Base-by-base conservation (phyloP, 1,140 invertebrate genomes). In the Marisa cornuarietis region DNA sequence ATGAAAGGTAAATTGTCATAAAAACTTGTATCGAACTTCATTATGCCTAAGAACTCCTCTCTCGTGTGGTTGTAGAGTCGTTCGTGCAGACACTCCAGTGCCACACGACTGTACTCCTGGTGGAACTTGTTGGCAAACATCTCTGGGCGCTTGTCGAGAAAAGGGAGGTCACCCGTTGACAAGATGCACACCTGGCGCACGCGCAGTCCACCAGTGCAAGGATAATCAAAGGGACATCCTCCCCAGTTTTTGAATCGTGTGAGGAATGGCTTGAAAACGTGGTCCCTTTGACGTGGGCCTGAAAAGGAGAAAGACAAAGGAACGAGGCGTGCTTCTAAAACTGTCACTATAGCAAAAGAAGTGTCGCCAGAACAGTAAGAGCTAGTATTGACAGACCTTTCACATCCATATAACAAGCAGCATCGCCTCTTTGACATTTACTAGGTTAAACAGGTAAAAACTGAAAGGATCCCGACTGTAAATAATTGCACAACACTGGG, bases 61-160 rank as follows among this genome's bases (percentile, higher is more conserved):
- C 82, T 26, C 42, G 87, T 86, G 31, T 76, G 82, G 62, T 87
- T 85, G 71, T 78, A 82, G 2, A 84, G 77, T 58, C 82, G 82
- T 75, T 88, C 85, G 72, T 89, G 87, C 74, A 90, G 66, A 77
- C 90, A 91, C 18, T 88, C 85, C 5, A 85, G 82, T 0, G 86
- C 81, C 11, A 84, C 75, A 0, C 78, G 85, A 58, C 90, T 82
- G 80, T 79, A 85, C 52, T 85, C 82, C 31, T 80, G 69, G 79
- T 87, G 81, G 75, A 91, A 88, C 79, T 91, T 91, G 83, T 91
- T 91, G 54, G 85, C 87, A 79, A 90, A 88, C 26, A 90, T 75
- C 71, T 87, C 79, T n/a, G 54, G 82, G 62, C 83, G 42, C 18
- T 69, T 54, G 0, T 52, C 52, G 1, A 90, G 69, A 31, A 78